Conservation (phyloP, 37 sponge, comb jelly and placozoan species). For the Spongilla lacustris region DNA sequence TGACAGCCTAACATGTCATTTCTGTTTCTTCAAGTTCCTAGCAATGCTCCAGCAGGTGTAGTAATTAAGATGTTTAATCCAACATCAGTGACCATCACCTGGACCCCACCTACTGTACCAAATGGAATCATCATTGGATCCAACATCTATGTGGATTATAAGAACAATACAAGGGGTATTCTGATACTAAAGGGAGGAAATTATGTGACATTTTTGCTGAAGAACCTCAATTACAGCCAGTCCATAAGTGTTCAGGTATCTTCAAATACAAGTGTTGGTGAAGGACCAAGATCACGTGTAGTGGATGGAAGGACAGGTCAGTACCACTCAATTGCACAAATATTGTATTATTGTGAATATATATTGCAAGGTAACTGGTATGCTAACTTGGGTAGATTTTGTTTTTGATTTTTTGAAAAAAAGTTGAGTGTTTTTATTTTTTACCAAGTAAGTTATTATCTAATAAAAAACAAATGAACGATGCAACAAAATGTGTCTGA, state of each 20-base stretch:
- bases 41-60: neutral
- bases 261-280: neutral
- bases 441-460: too few species aligned
- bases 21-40: neutral
- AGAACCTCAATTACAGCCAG: neutral
- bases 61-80: neutral
- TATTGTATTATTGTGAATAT: too few species aligned
- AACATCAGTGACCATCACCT: neutral
- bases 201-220: neutral
- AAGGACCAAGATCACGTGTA: neutral
- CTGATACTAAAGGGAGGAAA: neutral
- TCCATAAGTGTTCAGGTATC: neutral
- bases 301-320: neutral
- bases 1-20: neutral
- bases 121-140: neutral
- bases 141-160: neutral
- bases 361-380: too few species aligned
- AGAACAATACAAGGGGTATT: neutral
- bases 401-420: too few species aligned
- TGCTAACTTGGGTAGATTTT: too few species aligned
- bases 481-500: too few species aligned
- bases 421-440: too few species aligned
- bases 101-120: neutral
- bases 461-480: too few species aligned
- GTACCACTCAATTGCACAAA: too few species aligned